Base-by-base conservation (phyloP, 2,113 vertebrate genomes). In the Herpetotheres cachinnans region DNA sequence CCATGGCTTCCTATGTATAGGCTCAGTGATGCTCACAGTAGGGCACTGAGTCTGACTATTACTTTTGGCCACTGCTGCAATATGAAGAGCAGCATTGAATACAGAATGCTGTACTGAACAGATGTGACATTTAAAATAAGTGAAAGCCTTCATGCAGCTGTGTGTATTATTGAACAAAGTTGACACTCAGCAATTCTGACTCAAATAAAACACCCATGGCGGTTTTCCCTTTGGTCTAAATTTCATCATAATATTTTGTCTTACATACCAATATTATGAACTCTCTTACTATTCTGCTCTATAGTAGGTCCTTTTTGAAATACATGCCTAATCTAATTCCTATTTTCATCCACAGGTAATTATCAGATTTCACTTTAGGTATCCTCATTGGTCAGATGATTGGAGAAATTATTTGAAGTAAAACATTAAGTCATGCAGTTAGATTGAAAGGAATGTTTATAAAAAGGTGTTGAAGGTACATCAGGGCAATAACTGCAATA, bases 161-260 rank as follows among this genome's bases (percentile, higher is more conserved):
- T 89, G 61, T 82, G 63, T 91, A 49, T 91, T 93, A 65, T 26
- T 93, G 81, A 91, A 67, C 65, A 94, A 80, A 82, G 65, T 0
- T 76, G 73, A 89, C 77, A 69, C 90, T 76, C 74, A 65, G 87
- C 70, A 93, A 69, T 90, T 65, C 78, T 91, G 74, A 89, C 56
- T 96, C 70, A 96, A 94, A 86, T 92, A 86, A 93, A 96, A 96
- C 84, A 93, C 21, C 65, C 65, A 14, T 82, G 52, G 91, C 89
- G 73, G 84, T 93, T 96, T 94, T 89, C 72, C 26, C 44, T 91
- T 87, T 91, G 69, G 86, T 91, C 77, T 91, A 91, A 86, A 93
- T 82, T 94, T 97, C 89, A 91, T 82, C 91, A 71, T 83, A 95
- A 94, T 91, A 94, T 95, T 97, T 97, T 93, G 79, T 94, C 67